Evolutionary conservation across 2,113 vertebrate genomes (phyloP), one percentile per base, ranked within the genome.

Genomic region (Protobothrops flavoviridis): DNA sequence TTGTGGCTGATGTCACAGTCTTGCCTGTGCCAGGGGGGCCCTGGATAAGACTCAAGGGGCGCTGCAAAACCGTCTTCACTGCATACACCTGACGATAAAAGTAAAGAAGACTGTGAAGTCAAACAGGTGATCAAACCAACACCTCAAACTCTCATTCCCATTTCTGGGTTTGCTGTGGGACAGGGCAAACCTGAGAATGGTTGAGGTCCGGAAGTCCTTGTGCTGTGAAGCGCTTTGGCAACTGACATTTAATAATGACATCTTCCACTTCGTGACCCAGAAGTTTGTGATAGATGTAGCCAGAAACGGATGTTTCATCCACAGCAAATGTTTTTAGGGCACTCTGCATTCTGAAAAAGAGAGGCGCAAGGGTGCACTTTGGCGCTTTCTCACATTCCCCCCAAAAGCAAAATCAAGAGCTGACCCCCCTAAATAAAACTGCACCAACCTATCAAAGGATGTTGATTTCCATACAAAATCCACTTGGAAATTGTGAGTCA

Each of bases 391-490:
- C 43, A 13, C 61, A 12, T 12, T 33, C 39, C 29, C 2, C 89
- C 57, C 0, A 52, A 81, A 81, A 81, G 15, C 33, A 81, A 87
- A 50, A 87, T 2, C 20, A 23, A 50, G 17, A 52, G 26, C 2
- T 8, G 88, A 12, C 2, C 15, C 2, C 86, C 6, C 74, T 29
- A 39, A 11, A 12, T 1, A 29, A 26, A 17, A 24, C 29, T 0
- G 0, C 56, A 93, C 95, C 0, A 96, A 99, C 99, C 99, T 98
- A 97, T 99, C 99, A 94, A 99, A 99, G 0, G 99, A 99, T n/a
- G 99, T 99, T 0, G 99, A 99, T 93, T 99, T 99, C 99, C 99
- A 99, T 0, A 99, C 99, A 94, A 99, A 99, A 96, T 99, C 99
- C 92, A 99, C 99, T 96, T 99, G 99, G 98, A 99, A 99, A 97